phyloP scores from a whole-genome alignment of 2,888 invertebrate species.

The Cephus runcator region DNA sequence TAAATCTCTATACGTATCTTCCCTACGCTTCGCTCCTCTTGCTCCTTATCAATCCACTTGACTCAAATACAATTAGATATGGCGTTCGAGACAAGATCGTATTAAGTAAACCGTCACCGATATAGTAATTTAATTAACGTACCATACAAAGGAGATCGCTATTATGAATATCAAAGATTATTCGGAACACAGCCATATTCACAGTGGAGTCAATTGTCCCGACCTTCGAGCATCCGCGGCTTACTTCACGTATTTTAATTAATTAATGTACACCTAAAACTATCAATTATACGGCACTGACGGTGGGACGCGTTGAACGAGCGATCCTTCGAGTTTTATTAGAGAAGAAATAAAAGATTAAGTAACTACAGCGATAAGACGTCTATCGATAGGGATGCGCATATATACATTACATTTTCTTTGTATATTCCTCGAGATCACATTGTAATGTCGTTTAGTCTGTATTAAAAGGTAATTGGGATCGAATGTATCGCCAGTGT shows the following conservation, averaged over 20 bases:
- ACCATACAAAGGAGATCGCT: background rate
- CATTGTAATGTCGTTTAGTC: background rate
- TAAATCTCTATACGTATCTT: background rate
- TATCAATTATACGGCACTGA: slow-evolving; percentile 4
- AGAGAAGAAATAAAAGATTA: background rate
- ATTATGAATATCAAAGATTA: background rate
- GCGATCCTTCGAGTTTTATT: background rate
- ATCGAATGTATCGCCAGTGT: background rate
- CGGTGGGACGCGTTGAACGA: slow-evolving; percentile 3
- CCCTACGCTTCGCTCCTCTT: background rate
- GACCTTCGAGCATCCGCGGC: background rate
- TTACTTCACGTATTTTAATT: background rate
- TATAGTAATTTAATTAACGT: background rate
- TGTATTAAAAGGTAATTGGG: background rate
- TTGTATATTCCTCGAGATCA: background rate
- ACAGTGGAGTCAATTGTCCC: background rate
- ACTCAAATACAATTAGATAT: background rate
- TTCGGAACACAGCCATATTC: background rate
- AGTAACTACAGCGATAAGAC: background rate
- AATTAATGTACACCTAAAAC: background rate
- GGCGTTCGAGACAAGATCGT: background rate
- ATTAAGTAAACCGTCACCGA: background rate
- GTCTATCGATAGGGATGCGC: background rate
- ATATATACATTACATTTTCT: background rate
- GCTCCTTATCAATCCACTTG: background rate